Conservation (phyloP, 2,113 vertebrate species). For the Lutjanus erythropterus region DNA sequence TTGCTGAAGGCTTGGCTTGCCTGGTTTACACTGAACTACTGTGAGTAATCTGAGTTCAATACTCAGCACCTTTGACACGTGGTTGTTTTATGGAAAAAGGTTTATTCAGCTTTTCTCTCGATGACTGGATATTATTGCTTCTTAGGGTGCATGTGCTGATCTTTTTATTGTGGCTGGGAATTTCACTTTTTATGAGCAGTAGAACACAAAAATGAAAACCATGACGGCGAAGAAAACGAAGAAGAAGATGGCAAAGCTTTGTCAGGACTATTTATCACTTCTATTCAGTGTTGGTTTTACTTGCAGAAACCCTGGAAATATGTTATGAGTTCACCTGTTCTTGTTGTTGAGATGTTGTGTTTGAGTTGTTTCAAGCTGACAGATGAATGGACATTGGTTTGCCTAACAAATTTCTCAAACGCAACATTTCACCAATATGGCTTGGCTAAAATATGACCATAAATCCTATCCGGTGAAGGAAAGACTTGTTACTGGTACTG, state of each 20-base stretch:
- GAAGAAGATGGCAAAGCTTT: too few relatives aligned
- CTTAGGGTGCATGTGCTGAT: neutral
- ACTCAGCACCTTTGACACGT: neutral
- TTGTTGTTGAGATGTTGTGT: neutral
- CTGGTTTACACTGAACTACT: neutral
- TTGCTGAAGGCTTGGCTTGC: neutral
- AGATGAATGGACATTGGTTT: neutral
- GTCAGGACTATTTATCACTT: neutral
- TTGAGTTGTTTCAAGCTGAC: neutral
- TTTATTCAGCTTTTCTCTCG: neutral
- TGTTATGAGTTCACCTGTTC: neutral
- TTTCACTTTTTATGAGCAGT: neutral
- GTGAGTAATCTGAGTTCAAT: neutral
- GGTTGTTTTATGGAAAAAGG: neutral
- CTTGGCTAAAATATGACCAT: neutral
- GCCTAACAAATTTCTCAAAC: neutral
- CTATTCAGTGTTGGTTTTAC: neutral
- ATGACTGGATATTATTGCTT: neutral
- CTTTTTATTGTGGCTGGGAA: neutral
- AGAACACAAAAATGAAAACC: too few relatives aligned
- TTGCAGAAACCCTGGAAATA: neutral
- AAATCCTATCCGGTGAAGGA: neutral
- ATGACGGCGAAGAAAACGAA: too few relatives aligned
- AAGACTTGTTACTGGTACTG: neutral
- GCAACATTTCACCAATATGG: constrained; percentile 2